phyloP scores from a whole-genome alignment of 2,888 invertebrate genomes.

The Tridacna crocea region DNA sequence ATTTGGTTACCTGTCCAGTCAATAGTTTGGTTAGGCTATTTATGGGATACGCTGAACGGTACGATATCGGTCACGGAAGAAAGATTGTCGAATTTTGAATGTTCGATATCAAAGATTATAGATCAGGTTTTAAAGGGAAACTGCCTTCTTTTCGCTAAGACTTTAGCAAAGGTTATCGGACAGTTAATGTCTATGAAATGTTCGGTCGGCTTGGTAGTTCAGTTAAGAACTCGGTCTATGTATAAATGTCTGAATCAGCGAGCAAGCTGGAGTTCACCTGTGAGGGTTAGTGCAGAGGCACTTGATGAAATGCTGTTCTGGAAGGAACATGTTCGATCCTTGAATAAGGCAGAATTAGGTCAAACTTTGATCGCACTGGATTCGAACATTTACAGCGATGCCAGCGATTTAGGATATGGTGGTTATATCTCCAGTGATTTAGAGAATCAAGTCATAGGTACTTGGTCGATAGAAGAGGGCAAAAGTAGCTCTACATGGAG shows the following conservation, averaged over 20 bases:
- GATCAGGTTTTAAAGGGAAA: not conserved
- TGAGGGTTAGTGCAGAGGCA: slow-evolving; percentile 22
- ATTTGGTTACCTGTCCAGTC: slow-evolving; percentile 43
- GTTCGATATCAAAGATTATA: slow-evolving; percentile 7
- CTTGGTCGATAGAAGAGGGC: slow-evolving; percentile 39
- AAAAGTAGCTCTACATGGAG: slow-evolving; percentile 56
- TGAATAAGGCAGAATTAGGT: slow-evolving; percentile 12
- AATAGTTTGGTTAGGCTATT: slow-evolving; percentile 50
- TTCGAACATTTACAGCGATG: slow-evolving; percentile 35
- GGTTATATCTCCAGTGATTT: slow-evolving; percentile 34
- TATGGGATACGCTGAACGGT: slow-evolving; percentile 42
- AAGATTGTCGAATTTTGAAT: slow-evolving; percentile 8
- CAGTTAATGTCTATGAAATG: slow-evolving; percentile 45
- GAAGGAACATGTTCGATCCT: slow-evolving; percentile 14
- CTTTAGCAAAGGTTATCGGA: slow-evolving; percentile 40
- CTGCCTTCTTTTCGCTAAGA: slow-evolving; percentile 28
- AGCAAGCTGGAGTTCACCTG: slow-evolving; percentile 40
- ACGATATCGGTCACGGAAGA: slow-evolving; percentile 41
- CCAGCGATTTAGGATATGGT: slow-evolving; percentile 40
- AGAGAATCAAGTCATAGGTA: slow-evolving; percentile 37
- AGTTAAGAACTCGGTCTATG: slow-evolving; percentile 30
- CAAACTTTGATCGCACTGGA: not conserved
- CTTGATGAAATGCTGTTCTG: slow-evolving; percentile 21
- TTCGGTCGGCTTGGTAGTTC: slow-evolving; percentile 29
- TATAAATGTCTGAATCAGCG: slow-evolving; percentile 35